Evolutionary conservation across 2,113 vertebrate species (phyloP).

Genomic region (Perccottus glenii): DNA sequence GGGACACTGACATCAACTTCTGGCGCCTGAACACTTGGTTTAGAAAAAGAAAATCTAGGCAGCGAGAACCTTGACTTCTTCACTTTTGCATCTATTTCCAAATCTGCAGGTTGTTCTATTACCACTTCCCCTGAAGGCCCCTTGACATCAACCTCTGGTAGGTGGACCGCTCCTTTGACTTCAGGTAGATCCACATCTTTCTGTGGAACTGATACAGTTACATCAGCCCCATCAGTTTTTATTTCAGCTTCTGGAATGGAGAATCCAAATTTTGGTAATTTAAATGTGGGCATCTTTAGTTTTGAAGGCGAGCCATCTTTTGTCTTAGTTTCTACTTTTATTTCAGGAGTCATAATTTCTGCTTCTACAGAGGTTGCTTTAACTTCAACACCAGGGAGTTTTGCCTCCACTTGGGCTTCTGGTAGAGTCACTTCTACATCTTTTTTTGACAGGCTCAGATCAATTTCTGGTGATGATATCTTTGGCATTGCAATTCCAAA

Average conservation of each 20-base stretch:
- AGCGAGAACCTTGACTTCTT: constrained; percentile 67
- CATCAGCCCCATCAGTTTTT: no score
- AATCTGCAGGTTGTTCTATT: constrained; percentile 12
- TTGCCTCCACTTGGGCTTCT: constrained; percentile 23
- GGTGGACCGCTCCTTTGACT: constrained; percentile 24
- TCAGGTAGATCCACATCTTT: constrained; percentile 35
- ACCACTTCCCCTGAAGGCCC: constrained; percentile 3
- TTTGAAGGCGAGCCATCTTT: constrained; percentile 44
- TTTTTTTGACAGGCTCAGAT: constrained; percentile 36
- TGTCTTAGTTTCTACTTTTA: constrained; percentile 5
- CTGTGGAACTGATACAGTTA: no score
- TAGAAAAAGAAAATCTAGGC: constrained; percentile 65
- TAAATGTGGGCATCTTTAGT: constrained; percentile 52
- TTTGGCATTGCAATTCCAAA: constrained; percentile 32
- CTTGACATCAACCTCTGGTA: constrained; percentile 28
- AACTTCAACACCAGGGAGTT: constrained; percentile 21
- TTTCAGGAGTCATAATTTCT: constrained; percentile 26
- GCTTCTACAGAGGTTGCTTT: constrained; percentile 25
- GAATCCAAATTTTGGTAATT: no score
- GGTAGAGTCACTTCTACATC: constrained; percentile 16
- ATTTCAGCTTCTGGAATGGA: no score
- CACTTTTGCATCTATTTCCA: constrained; percentile 42
- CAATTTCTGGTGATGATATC: constrained; percentile 25
- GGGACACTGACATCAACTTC: constrained; percentile 32
- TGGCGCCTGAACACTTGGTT: constrained; percentile 46